Base-by-base conservation (phyloP, 2,888 invertebrate species). In the Lissonota sp. region DNA sequence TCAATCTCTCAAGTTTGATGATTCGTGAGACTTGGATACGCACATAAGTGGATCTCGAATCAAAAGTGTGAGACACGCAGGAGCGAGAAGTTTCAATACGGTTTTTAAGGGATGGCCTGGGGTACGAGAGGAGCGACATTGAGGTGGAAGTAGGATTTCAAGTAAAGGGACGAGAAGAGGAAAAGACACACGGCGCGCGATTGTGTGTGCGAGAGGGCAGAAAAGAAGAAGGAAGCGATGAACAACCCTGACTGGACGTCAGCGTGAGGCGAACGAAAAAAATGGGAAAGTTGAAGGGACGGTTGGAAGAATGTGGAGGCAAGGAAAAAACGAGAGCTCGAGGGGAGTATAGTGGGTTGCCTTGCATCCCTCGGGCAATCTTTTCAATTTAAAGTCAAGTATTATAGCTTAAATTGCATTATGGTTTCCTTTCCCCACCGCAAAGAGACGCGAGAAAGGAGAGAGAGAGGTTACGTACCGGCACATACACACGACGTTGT, bases 361-460 rank as follows among this genome's bases (percentile, higher is more conserved):
- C 91, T 91, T 88, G 88, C 91, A 90, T 90, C 92, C 92, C 91
- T 88, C 90, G 90, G 91, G 91, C 92, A 91, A 92, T 92, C 91
- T 92, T 92, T 92, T 92, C 92, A 92, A 92, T 92, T 92, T 92
- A 92, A 92, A 92, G 92, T 92, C 92, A 92, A 92, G 92, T 90
- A 92, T 92, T 92, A 92, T 92, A 88, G 91, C 89, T 92, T 90
- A 91, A 92, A 92, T 92, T 92, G 92, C 91, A 92, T 92, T 92
- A 92, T 90, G 92, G 90, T 91, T 90, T 89, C 88, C 89, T 89
- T 89, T 74, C 87, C 89, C 88, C 88, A 86, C 84, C 76, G 75
- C 82, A 63, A 53, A 72, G 58, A 67, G 69, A 26, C 26, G 26
- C 26, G 26, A 26, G 64, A 73, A 76, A 62, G 70, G 74, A 53